Base-by-base conservation (phyloP, 2,888 invertebrate species). In the Mythimna lalbum region DNA sequence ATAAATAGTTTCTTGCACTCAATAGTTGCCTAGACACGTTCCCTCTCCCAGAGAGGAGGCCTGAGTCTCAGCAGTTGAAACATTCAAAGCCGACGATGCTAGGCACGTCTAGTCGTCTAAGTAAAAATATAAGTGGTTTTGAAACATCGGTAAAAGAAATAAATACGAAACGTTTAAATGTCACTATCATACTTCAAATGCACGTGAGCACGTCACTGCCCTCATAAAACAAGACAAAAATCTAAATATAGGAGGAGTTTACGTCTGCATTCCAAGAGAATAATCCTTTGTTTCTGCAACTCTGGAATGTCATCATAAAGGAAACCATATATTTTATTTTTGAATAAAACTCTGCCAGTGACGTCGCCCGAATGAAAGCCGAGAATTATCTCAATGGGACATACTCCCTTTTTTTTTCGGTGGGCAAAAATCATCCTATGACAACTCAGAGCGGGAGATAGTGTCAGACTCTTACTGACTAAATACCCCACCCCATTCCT, bases 201-300 rank as follows among this genome's bases (percentile, higher is more conserved):
- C 36, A 56, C 50, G 55, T 64, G 33, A 55, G n/a, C 17, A 56
- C 43, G 77, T 64, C 81, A 57, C 63, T 77, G 81, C 64, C 55
- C 70, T 81, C 81, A 49, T 78, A 76, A 81, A 77, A 61, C 39
- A 65, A 50, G 61, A 62, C 56, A 70, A 81, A 80, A 63, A 21
- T 23, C 69, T 76, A 78, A 76, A 70, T 57, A 76, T 78, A 81
- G 62, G 4, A 63, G 63, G 57, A 62, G 50, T 77, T 78, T 69
- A 69, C 21, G 43, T 60, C 49, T 63, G 77, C 81, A 68, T 64
- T 81, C 62, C 70, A 27, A 69, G 27, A 52, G 60, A 80, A 66
- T 74, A 76, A 61, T 76, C 80, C 56, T 76, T 76, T 76, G 76
- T 76, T 79, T 52, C 14, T 33, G 60, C n/a, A 53, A 43, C n/a